Base-by-base conservation (phyloP, 2,888 invertebrate species). In the Cephus pygmeus region DNA sequence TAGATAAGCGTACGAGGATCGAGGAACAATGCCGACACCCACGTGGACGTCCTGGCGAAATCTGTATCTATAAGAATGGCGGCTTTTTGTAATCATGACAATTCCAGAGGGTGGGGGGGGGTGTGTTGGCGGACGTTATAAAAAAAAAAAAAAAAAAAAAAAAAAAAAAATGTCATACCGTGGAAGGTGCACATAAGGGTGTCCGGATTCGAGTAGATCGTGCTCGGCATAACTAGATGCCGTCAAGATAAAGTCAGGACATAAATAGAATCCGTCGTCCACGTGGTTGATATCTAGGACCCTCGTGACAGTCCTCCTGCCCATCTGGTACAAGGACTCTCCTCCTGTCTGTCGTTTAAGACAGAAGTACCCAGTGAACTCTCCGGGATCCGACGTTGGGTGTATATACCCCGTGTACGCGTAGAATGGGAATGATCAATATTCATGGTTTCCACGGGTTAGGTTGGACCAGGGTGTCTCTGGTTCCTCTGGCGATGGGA, bases 161-260 rank as follows among this genome's bases (percentile, higher is more conserved):
- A 15, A 40, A 40, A 12, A 12, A 35, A 35, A 12, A 35, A 12
- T 12, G 12, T 23, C 23, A 23, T 56, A 15, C 56, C 56, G 9
- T 9, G 23, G 56, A 56, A 56, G 56, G 56, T 23, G 56, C 56
- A 23, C 56, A 56, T 56, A 56, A 56, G 56, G 56, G 23, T 56
- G 56, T 56, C 56, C 56, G 56, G 23, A 56, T 56, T 56, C 34
- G 71, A 85, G 86, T 79, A 83, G 85, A 84, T 90, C 90, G 90
- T 90, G 90, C 88, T 84, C 82, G 76, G 90, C 89, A 90, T 90
- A 90, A 90, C 88, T 89, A 89, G 90, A 89, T 90, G 86, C 81
- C 84, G 86, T 89, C 87, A 87, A 89, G 90, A 90, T 90, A 90
- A 85, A 85, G 87, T 84, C 71, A 75, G 81, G 33, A 34, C 83